phyloP scores from a whole-genome alignment of 2,888 invertebrate species.

The Osedax fenrisi region DNA sequence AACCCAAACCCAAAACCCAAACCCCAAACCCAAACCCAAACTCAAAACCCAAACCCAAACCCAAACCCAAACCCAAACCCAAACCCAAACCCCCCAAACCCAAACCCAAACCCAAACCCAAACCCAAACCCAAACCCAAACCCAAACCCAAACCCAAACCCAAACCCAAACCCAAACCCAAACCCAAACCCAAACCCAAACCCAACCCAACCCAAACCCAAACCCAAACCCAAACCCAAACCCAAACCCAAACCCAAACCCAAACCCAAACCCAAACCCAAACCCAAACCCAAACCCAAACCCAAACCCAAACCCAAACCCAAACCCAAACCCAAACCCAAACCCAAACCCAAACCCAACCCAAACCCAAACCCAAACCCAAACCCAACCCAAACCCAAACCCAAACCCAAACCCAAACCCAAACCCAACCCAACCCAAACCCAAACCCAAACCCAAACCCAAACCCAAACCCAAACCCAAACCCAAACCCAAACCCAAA shows the following conservation, averaged over 20 bases:
- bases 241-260: constrained; percentile 37
- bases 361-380: constrained; percentile 33
- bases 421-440: constrained; percentile 36
- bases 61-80: background rate
- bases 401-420: background rate
- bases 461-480: constrained; percentile 37
- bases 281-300: constrained; percentile 37
- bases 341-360: constrained; percentile 35
- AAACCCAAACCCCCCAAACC: constrained; percentile 5
- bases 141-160: constrained; percentile 31
- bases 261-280: constrained; percentile 37
- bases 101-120: constrained; percentile 20
- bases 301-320: constrained; percentile 38
- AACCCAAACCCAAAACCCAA: constrained; percentile 11
- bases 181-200: constrained; percentile 34
- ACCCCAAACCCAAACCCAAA: background rate
- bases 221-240: constrained; percentile 35
- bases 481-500: constrained; percentile 36
- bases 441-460: constrained; percentile 38
- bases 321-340: constrained; percentile 37
- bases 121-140: constrained; percentile 21
- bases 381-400: background rate
- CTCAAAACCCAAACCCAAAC: background rate
- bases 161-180: constrained; percentile 38
- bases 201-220: background rate